Percentiles rank a stretch among this genome's conserved stretches.
phyloP scores from a whole-genome alignment of 2,888 invertebrate species.

The Apotomis capreana region DNA sequence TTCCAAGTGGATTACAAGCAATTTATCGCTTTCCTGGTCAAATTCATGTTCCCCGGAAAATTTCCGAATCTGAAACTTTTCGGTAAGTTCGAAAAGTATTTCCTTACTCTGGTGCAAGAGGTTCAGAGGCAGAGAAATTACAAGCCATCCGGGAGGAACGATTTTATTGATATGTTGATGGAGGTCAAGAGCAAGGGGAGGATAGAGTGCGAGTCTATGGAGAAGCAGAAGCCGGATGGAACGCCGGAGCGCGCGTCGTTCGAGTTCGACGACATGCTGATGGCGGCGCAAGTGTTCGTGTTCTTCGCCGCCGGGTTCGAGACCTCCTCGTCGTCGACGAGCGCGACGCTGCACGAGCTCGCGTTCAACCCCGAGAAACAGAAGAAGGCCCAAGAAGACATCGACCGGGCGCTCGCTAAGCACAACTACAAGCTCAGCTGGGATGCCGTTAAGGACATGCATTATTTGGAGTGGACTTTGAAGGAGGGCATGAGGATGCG shows the following conservation, averaged over 20 bases:
- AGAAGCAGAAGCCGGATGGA: slow-evolving; percentile 43
- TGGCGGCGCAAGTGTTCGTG: slow-evolving; percentile 49
- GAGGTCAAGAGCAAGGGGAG: slow-evolving; percentile 47
- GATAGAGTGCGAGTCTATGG: slow-evolving; percentile 45
- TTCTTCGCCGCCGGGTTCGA: slow-evolving; percentile 51
- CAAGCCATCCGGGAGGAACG: slow-evolving; percentile 60
- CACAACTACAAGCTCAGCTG: slow-evolving; percentile 48
- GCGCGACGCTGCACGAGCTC: slow-evolving; percentile 47
- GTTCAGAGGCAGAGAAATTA: slow-evolving; percentile 52
- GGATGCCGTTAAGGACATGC: slow-evolving; percentile 51
- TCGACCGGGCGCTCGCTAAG: slow-evolving; percentile 47
- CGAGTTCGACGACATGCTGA: slow-evolving; percentile 43
- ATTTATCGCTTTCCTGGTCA: not conserved
- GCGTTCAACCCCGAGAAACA: slow-evolving; percentile 47
- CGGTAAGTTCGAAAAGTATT: not conserved
- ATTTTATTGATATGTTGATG: slow-evolving; percentile 58
- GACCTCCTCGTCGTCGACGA: slow-evolving; percentile 49
- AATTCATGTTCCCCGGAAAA: not conserved
- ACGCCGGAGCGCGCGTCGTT: slow-evolving; percentile 39
- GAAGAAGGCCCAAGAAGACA: slow-evolving; percentile 46
- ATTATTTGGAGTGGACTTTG: slow-evolving; percentile 45
- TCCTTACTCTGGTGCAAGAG: slow-evolving; percentile 47
- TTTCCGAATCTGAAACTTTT: not conserved
- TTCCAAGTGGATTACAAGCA: slow-evolving; percentile 19
- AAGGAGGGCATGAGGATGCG: slow-evolving; percentile 47